Percentiles rank a stretch among this genome's conserved stretches.
These are phyloP conservation scores for Ephydatia muelleri DNA, from an alignment of 37 sponge, comb jelly and placozoan species.

Conservation along the genomic window DNA sequence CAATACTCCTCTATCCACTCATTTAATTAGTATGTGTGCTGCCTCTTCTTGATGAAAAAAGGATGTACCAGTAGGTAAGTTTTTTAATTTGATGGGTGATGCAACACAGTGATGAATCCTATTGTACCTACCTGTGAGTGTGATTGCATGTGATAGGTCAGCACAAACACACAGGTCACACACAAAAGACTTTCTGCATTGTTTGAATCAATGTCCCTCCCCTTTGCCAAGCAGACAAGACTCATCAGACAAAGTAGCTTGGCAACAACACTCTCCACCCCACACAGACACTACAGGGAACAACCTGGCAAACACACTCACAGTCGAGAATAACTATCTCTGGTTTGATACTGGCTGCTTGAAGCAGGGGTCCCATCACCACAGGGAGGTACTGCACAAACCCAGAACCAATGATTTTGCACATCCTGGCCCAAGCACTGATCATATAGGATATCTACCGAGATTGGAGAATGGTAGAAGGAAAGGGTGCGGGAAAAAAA, in stretches of 20 bases:
- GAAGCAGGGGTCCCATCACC: slow-evolving; percentile 91
- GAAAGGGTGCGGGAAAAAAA: background rate
- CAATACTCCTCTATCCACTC: too few species aligned
- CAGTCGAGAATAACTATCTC: slow-evolving; percentile 93
- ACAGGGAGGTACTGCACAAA: slow-evolving; percentile 96
- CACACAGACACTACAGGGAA: background rate
- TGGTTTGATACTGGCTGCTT: slow-evolving; percentile 91
- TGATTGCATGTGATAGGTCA: too few species aligned
- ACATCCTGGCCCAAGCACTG: slow-evolving; percentile 98
- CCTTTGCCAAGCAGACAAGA: background rate
- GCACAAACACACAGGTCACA: too few species aligned
- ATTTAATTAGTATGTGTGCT: too few species aligned
- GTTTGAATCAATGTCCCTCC: background rate
- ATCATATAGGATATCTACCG: slow-evolving; percentile 96
- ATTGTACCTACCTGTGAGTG: too few species aligned
- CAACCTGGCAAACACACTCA: slow-evolving; percentile 37
- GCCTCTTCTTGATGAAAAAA: too few species aligned
- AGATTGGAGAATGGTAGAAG: too few species aligned
- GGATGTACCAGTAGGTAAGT: too few species aligned
- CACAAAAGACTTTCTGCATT: background rate
- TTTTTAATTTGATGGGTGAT: too few species aligned
- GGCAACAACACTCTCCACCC: background rate
- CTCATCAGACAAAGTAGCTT: background rate
- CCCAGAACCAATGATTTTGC: slow-evolving; percentile 89
- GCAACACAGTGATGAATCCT: too few species aligned